Evolutionary conservation across 1,140 invertebrate genomes (phyloP), one percentile per base, ranked within the genome.

Genomic region (Nymphalis io): DNA sequence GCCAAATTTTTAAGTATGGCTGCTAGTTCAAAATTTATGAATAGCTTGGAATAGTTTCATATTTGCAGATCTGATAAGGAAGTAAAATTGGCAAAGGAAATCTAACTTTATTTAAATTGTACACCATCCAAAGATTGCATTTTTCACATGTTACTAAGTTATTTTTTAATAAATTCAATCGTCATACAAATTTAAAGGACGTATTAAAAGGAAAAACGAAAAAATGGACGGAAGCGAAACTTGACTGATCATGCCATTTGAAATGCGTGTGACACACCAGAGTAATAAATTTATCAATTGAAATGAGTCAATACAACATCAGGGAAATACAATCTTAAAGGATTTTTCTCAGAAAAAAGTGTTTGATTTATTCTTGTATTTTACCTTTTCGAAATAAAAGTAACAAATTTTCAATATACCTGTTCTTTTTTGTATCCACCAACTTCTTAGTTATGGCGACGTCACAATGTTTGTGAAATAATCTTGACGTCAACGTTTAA

Each of bases 231-330:
- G 64, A 58, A 71, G 53, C 55, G 40, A 63, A 65, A 75, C 61
- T 75, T 71, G 60, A 71, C 68, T 70, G 67, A 74, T 74, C 68
- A 74, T 66, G 64, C 55, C 65, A 57, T 53, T 53, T 59, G 51
- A 63, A 60, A 64, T 48, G n/a, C 53, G 38, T 60, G 62, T 60
- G 64, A 61, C 68, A 53, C 40, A 3, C n/a, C 20, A 66, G 53
- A 40, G 5, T 18, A 48, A 46, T 55, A 59, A 65, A 23, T 65
- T 57, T 61, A 42, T 63, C 23, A 60, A 21, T 60, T 68, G 72
- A 60, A 21, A 55, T 68, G 72, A 68, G 40, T 74, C 64, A 74
- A 39, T 64, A n/a, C n/a, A n/a, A n/a, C 63, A 23, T 65, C 53
- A 55, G 64, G 18, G 18, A 68, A 68, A 55, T 64, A 42, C 33